phyloP scores from a whole-genome alignment of 2,113 vertebrate species.

The Tragelaphus scriptus region DNA sequence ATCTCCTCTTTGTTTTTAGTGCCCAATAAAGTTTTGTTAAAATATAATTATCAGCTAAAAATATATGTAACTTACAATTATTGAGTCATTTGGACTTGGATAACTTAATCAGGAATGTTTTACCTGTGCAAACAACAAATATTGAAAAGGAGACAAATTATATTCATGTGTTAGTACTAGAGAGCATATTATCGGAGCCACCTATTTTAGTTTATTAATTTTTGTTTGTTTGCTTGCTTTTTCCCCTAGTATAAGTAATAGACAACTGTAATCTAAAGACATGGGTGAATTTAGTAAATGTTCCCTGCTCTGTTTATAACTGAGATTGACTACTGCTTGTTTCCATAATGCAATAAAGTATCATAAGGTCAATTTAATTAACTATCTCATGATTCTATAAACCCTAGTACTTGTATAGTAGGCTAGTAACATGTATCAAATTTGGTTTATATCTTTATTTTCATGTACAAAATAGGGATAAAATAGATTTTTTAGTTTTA shows the following conservation, averaged over 20 bases:
- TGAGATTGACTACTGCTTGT: background rate
- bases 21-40: background rate
- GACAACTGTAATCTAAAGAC: background rate
- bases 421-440: background rate
- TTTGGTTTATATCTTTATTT: background rate
- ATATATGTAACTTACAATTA: background rate
- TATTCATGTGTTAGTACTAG: background rate
- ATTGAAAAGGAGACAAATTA: background rate
- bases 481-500: background rate
- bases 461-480: background rate
- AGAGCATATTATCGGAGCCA: background rate
- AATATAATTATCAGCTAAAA: background rate
- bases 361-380: background rate
- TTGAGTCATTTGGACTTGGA: background rate
- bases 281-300: background rate
- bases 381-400: background rate
- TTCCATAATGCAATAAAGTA: background rate
- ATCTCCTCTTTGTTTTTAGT: background rate
- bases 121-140: background rate
- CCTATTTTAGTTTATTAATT: background rate
- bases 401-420: background rate
- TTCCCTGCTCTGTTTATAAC: background rate
- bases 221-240: background rate
- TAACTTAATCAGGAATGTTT: background rate
- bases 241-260: background rate